Evolutionary conservation across 2,888 invertebrate genomes (phyloP), one percentile per base, ranked within the genome.

Genomic region (Hemistola chrysoprasaria): DNA sequence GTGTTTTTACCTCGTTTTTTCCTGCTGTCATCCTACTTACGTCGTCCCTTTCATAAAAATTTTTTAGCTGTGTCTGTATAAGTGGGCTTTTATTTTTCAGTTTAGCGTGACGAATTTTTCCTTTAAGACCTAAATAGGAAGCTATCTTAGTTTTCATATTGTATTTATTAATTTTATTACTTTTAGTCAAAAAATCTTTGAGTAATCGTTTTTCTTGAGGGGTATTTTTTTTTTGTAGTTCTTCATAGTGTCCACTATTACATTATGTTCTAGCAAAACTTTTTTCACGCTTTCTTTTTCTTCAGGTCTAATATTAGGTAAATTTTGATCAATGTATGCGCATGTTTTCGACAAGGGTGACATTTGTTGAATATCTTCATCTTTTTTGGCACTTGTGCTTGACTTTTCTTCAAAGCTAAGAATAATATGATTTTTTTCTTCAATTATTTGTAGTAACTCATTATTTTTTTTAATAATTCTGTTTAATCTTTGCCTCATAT

Each of bases 361-460:
- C 16, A 16, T 16, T 16, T 16, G 16, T 16, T 16, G 2, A 3
- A 2, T 16, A 4, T 16, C 16, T 16, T 16, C 2, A 16, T 3
- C 4, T 16, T 16, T 3, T 16, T 4, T 3, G 4, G 16, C n/a
- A 31, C 28, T 40, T 46, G 33, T 40, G 30, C 22, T 40, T 34
- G 27, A 37, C 34, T 22, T 10, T 30, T 30, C 10, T 30, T 30
- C 8, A 29, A n/a, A n/a, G n/a, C n/a, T n/a, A n/a, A n/a, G n/a
- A 16, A 16, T 4, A 2, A 4, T 16, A 3, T 16, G 3, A 16
- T 16, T 16, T 16, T 16, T 16, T 16, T 16, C 16, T 16, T 16
- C 16, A 16, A 16, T 2, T 4, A 16, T 3, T 16, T 16, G 2
- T 16, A 16, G 16, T 4, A 16, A 3, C 4, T 16, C 4, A 3